Evolutionary conservation across 2,888 invertebrate species (phyloP).

Genomic region (Atrina japonica): DNA sequence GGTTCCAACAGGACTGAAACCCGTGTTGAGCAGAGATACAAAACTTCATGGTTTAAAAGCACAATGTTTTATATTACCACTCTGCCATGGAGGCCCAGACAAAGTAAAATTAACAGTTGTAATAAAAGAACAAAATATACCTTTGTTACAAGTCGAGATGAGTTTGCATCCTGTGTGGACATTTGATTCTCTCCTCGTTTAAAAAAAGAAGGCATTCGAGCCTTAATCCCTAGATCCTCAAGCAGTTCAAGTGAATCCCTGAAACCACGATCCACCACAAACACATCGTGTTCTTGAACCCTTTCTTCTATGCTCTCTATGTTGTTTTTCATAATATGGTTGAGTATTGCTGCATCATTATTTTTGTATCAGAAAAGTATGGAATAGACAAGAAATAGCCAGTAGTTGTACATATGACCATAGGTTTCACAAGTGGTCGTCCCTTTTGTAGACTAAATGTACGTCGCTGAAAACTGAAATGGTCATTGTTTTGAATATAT

Average conservation of each 20-base stretch:
- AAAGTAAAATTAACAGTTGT: neutral
- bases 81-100: too few relatives aligned
- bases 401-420: constrained; percentile 48
- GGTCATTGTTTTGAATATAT: constrained; percentile 45
- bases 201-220: constrained; percentile 42
- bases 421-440: constrained; percentile 46
- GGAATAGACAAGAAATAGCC: constrained; percentile 46
- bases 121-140: constrained; percentile 15
- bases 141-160: constrained; percentile 46
- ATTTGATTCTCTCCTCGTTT: constrained; percentile 43
- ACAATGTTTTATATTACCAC: too few relatives aligned
- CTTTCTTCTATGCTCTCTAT: constrained; percentile 42
- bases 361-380: constrained; percentile 47
- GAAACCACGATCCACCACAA: constrained; percentile 50
- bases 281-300: constrained; percentile 41
- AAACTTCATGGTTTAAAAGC: too few relatives aligned
- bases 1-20: too few relatives aligned
- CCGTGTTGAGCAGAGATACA: too few relatives aligned
- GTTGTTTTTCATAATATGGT: constrained; percentile 45
- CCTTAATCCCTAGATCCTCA: constrained; percentile 42
- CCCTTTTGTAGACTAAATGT: constrained; percentile 46
- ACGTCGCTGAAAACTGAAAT: constrained; percentile 45
- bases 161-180: constrained; percentile 41
- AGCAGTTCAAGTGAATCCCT: constrained; percentile 39
- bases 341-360: constrained; percentile 48